Evolutionary conservation across 2,113 vertebrate species (phyloP).

Genomic region (Xerus inauris): DNA sequence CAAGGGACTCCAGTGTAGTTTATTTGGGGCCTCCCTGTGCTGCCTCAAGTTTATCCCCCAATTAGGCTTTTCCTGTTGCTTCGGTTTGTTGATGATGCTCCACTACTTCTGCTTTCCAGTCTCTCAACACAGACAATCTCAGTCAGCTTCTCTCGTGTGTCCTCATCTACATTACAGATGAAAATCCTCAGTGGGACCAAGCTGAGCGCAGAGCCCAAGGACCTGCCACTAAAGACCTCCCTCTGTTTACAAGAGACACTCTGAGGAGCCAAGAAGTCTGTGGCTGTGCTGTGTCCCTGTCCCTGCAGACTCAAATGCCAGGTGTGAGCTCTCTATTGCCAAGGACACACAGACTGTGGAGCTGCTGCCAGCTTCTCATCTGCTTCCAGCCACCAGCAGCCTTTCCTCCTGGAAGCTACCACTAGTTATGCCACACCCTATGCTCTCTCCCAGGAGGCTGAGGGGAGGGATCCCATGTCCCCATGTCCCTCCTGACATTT

Average conservation of each 20-base stretch:
- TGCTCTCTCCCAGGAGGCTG: not conserved
- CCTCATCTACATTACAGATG: not conserved
- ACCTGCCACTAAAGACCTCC: not conserved
- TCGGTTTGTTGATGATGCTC: not conserved
- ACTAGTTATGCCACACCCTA: not conserved
- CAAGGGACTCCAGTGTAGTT: not conserved
- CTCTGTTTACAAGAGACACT: not conserved
- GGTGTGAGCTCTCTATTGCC: not conserved
- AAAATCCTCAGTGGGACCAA: not conserved
- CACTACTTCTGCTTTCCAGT: not conserved
- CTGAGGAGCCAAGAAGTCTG: not conserved
- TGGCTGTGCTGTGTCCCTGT: not conserved
- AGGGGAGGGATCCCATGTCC: not conserved
- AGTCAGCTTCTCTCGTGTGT: not conserved
- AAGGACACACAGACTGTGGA: not conserved
- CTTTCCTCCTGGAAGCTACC: not conserved
- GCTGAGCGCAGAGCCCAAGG: not conserved
- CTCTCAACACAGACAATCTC: not conserved
- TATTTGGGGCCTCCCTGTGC: not conserved
- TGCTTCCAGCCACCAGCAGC: not conserved
- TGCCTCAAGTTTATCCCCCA: not conserved
- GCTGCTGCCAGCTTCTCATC: not conserved
- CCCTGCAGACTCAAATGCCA: not conserved
- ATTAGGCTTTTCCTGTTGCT: not conserved
- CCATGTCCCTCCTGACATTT: not conserved